Conservation (phyloP, 2,888 invertebrate species). For the Desoria tigrina region DNA sequence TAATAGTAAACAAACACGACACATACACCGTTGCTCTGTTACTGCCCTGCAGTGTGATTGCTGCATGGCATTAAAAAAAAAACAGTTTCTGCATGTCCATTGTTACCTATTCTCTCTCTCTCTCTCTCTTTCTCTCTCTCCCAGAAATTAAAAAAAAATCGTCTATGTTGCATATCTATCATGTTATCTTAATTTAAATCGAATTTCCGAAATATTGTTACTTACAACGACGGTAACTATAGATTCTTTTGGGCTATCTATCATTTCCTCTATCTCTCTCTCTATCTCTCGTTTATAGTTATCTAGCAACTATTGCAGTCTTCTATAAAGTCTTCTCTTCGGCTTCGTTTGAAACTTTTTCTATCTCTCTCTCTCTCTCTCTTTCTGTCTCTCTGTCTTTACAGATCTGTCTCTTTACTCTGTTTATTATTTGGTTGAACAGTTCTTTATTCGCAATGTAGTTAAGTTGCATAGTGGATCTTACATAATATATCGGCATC, state of each 20-base stretch:
- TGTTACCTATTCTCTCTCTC: constrained; percentile 9
- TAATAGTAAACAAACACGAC: constrained; percentile 12
- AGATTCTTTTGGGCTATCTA: neutral
- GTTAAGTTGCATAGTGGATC: no score
- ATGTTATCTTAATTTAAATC: constrained; percentile 35
- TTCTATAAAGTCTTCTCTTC: neutral
- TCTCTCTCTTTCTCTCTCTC: constrained; percentile 29
- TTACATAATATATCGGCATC: no score
- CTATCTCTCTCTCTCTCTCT: neutral
- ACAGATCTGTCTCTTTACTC: constrained; percentile 1
- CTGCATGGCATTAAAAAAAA: constrained; percentile 14
- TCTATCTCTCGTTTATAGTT: neutral
- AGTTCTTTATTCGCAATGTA: no score
- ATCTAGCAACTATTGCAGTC: neutral
- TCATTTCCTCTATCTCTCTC: neutral
- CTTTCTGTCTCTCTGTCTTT: neutral
- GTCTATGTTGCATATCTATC: constrained; percentile 24
- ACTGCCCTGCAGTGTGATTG: constrained; percentile 33
- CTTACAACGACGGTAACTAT: no score
- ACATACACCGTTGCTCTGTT: constrained; percentile 18
- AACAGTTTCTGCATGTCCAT: constrained; percentile 11
- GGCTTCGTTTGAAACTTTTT: neutral
- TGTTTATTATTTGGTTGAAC: no score
- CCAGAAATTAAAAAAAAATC: neutral
- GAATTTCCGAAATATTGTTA: constrained; percentile 26